Evolutionary conservation across 2,113 vertebrate species (phyloP).

Genomic region (Colossoma macropomum): DNA sequence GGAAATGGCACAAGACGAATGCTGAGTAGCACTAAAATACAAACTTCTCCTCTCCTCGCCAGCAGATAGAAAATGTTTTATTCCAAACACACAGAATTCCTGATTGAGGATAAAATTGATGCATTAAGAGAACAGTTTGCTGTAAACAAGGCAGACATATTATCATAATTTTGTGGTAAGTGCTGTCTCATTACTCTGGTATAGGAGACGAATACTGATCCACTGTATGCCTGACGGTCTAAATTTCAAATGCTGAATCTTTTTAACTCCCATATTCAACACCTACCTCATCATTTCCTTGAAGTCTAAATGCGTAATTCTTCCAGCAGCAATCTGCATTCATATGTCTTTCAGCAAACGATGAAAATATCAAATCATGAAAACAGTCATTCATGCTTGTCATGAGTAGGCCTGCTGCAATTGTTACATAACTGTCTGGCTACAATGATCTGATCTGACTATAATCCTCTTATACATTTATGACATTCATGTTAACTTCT

Average conservation of each 20-base stretch:
- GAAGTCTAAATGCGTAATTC: background rate
- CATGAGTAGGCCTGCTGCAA: no score
- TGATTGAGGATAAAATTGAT: background rate
- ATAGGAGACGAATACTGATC: conserved; percentile 2
- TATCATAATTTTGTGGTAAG: background rate
- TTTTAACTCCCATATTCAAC: background rate
- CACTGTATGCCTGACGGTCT: background rate
- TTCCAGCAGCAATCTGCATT: background rate
- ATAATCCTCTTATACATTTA: no score
- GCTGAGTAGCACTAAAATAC: conserved; percentile 26
- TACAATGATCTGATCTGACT: no score
- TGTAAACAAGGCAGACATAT: background rate
- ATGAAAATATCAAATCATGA: background rate
- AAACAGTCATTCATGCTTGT: no score
- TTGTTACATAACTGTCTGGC: no score
- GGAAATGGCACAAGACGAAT: conserved; percentile 33
- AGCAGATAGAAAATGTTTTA: background rate
- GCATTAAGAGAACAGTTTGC: conserved; percentile 16
- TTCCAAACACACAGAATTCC: background rate
- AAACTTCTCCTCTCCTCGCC: background rate
- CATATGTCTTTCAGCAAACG: background rate
- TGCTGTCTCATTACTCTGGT: background rate
- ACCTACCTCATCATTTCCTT: no score
- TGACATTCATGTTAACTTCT: no score
- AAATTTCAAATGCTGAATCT: background rate